Evolutionary conservation across 1,140 invertebrate species (phyloP).

Genomic region (Tetragonula clypearis): DNA sequence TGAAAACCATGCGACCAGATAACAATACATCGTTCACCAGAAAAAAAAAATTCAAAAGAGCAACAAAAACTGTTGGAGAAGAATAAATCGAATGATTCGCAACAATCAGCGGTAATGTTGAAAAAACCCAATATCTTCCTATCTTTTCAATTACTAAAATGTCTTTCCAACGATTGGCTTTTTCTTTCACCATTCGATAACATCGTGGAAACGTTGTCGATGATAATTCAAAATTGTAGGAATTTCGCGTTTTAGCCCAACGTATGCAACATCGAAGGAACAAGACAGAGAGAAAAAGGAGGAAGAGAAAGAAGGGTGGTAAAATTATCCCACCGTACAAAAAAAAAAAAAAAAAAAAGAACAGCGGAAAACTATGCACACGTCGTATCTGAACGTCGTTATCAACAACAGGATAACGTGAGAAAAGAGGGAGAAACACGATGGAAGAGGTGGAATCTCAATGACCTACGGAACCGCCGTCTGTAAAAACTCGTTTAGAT

Average conservation of each 20-base stretch:
- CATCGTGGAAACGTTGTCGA: neutral
- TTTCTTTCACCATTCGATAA: neutral
- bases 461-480: conserved; percentile 57
- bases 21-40: neutral
- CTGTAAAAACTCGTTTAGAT: conserved; percentile 66
- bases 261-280: too few species aligned
- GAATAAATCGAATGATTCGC: neutral
- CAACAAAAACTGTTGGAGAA: neutral
- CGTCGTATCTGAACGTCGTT: conserved; percentile 13
- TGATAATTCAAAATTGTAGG: neutral
- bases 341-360: neutral
- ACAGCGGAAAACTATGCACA: neutral
- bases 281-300: neutral
- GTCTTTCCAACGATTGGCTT: neutral
- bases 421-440: conserved; percentile 29
- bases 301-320: neutral
- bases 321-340: neutral
- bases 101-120: neutral
- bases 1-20: neutral
- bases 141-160: conserved; percentile 8
- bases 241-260: conserved; percentile 32
- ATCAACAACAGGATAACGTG: conserved; percentile 33
- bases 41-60: too few species aligned
- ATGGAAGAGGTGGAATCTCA: conserved; percentile 40
- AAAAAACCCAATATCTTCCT: neutral